Conservation (phyloP, 2,888 invertebrate species). For the Lithodes maja region DNA sequence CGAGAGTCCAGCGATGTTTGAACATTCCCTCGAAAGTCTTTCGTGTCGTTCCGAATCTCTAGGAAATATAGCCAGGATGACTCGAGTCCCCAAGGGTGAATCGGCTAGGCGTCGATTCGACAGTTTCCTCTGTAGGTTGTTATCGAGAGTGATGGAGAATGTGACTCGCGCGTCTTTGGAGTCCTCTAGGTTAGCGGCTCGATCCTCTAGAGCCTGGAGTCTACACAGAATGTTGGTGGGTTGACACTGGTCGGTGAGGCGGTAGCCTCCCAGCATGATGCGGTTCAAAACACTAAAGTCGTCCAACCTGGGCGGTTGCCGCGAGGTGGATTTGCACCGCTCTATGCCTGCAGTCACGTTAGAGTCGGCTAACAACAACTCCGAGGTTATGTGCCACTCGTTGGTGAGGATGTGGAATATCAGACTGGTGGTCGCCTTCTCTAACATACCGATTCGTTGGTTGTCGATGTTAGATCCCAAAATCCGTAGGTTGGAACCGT, state of each 20-base stretch:
- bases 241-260: not conserved
- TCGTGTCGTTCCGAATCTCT: too few species aligned
- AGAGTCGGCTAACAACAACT: not conserved
- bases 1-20: too few species aligned
- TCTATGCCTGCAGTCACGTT: not conserved
- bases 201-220: not conserved
- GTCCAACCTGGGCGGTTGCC: not conserved
- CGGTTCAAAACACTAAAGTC: not conserved
- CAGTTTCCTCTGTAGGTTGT: not conserved
- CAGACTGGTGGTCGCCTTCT: not conserved
- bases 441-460: too few species aligned
- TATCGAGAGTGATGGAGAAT: not conserved
- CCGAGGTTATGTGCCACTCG: not conserved
- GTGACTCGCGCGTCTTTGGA: not conserved
- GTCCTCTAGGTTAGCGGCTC: not conserved
- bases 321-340: not conserved
- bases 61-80: too few species aligned
- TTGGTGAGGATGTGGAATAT: not conserved
- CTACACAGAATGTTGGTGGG: not conserved
- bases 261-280: not conserved
- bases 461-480: too few species aligned
- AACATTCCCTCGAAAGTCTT: too few species aligned
- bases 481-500: too few species aligned
- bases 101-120: not conserved
- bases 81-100: too few species aligned